Percentiles rank a stretch among this genome's conserved stretches.
Evolutionary conservation across 2,888 invertebrate genomes (phyloP).

Genomic region (Acanthosepion pharaonis): DNA sequence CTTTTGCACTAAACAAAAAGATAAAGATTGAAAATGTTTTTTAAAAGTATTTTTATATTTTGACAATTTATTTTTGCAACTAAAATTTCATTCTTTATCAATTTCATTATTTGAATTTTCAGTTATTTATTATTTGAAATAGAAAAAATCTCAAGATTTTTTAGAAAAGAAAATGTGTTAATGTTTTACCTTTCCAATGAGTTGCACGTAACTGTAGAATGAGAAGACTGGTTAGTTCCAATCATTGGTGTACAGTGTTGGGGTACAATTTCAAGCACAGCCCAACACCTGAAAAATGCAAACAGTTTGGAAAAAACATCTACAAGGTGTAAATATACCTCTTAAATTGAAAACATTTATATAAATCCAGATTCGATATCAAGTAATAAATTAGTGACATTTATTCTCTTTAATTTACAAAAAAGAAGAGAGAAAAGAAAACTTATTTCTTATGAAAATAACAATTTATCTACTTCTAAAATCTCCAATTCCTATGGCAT

Average conservation of each 20-base stretch:
- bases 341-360: too few species aligned
- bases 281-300: constrained; percentile 70
- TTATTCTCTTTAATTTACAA: too few species aligned
- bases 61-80: too few species aligned
- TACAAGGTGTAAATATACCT: too few species aligned
- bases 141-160: background rate
- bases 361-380: too few species aligned
- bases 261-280: constrained; percentile 73
- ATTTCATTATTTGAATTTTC: background rate
- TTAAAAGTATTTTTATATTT: too few species aligned
- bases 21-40: background rate
- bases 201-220: constrained; percentile 49
- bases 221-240: constrained; percentile 50
- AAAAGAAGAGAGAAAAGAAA: too few species aligned
- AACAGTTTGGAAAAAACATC: background rate
- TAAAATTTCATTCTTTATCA: background rate
- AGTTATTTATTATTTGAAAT: too few species aligned
- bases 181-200: constrained; percentile 66
- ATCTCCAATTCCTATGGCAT: too few species aligned
- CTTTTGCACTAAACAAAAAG: constrained; percentile 63
- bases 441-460: too few species aligned
- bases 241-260: constrained; percentile 57
- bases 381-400: too few species aligned
- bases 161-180: background rate
- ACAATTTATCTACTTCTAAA: too few species aligned